Base-by-base conservation (phyloP, 2,113 vertebrate genomes). In the Acinonyx jubatus region DNA sequence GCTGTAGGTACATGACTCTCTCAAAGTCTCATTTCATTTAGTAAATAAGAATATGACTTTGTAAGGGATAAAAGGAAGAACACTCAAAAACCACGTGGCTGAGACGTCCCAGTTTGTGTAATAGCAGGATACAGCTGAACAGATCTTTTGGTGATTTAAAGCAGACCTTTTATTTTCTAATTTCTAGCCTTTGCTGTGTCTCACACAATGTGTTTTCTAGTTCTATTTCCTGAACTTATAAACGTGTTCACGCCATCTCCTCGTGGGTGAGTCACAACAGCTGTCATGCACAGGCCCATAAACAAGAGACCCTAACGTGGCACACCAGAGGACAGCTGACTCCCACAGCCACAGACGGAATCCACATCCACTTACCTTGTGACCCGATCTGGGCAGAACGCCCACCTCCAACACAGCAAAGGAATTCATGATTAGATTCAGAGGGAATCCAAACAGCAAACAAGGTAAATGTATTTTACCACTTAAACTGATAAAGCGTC, bases 11-110 rank as follows among this genome's bases (percentile, higher is more conserved):
- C 2, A 14, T 2, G 33, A 16, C 7, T 81, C 84, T 52, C 76
- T 89, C 94, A 68, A 1, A 23, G 79, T 84, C 89, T 55, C 76
- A 7, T 76, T 94, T 88, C 74, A 74, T 19, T 81, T 21, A 96
- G 52, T 65, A 38, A 45, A 48, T 31, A 90, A 80, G 65, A n/a
- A 23, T 31, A 29, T 8, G 48, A 71, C 82, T 86, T 38, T 90
- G 55, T 52, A 55, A 94, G 66, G 29, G 55, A 85, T 19, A 79
- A 96, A 95, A 29, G 38, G 15, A 78, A 69, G 45, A 83, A 25
- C 52, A 19, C 2, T 41, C 23, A 73, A 81, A 96, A 96, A 29
- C 61, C 52, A 55, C 0, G 16, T 9, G n/a, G 66, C 18, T 65
- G 65, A 45, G 21, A 82, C 0, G 31, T 31, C 38, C 13, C 36